These are phyloP conservation scores for Thymelicus lineola DNA, from an alignment of 2,888 invertebrate genomes.

Conservation along the genomic window DNA sequence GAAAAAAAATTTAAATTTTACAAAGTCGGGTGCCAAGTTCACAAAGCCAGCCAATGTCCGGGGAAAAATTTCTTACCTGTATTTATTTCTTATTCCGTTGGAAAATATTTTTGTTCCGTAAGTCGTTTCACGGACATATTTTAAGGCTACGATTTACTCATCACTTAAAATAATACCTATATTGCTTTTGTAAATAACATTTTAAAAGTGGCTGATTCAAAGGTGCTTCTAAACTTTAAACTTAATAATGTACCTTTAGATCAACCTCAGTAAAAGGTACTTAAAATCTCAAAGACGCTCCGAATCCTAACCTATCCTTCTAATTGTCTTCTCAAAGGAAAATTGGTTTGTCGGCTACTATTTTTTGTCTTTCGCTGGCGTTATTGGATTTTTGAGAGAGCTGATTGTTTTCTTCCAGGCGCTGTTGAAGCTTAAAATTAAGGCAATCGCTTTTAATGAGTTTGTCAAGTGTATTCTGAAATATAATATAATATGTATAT, in stretches of 20 bases:
- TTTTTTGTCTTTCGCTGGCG: slow-evolving; percentile 5
- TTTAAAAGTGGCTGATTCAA: neutral
- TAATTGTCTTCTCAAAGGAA: slow-evolving; percentile 13
- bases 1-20: too few relatives aligned
- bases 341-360: slow-evolving; percentile 5
- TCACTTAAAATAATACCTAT: neutral
- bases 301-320: neutral
- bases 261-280: neutral
- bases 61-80: neutral
- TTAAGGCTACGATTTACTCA: neutral
- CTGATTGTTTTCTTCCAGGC: slow-evolving; percentile 14
- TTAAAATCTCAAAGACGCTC: neutral
- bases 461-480: slow-evolving; percentile 2
- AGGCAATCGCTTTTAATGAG: slow-evolving; percentile 6
- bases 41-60: neutral
- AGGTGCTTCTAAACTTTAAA: neutral
- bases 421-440: neutral
- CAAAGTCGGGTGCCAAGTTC: too few relatives aligned
- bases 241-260: neutral
- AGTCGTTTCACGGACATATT: neutral
- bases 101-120: neutral
- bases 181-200: too few relatives aligned
- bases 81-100: neutral
- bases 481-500: too few relatives aligned
- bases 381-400: slow-evolving; percentile 24